Conservation (phyloP, 2,797 vertebrate genomes). For the Morus bassanus region DNA sequence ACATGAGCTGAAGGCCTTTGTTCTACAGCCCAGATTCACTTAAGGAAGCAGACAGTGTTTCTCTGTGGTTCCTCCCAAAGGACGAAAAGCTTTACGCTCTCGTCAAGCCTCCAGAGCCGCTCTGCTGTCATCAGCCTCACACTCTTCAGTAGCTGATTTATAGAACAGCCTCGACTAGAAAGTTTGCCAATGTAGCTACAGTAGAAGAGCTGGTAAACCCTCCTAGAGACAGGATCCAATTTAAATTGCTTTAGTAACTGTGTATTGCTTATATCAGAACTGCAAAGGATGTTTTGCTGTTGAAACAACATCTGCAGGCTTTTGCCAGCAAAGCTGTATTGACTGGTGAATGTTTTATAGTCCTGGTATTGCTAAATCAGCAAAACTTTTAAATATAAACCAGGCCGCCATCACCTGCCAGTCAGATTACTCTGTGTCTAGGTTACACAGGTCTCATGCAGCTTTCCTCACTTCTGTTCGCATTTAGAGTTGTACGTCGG, state of each 20-base stretch:
- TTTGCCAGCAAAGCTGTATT: neutral
- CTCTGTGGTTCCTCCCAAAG: neutral
- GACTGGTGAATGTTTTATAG: neutral
- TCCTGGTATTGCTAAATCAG: neutral
- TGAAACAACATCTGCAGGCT: neutral
- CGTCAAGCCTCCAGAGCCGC: neutral
- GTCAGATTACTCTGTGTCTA: neutral
- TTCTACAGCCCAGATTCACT: conserved; percentile 9
- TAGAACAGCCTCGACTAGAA: neutral
- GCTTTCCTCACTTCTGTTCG: neutral
- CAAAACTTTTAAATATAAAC: neutral
- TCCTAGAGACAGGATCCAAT: neutral
- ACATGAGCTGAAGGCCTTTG: conserved; percentile 18
- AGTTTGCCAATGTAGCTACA: neutral
- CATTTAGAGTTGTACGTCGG: neutral
- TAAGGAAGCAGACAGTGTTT: conserved; percentile 15
- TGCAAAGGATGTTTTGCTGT: neutral
- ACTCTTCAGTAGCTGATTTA: neutral
- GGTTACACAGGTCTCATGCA: neutral
- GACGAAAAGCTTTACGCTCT: neutral
- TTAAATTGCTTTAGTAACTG: neutral
- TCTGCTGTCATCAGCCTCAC: neutral
- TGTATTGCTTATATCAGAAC: neutral
- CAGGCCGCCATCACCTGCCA: rapidly evolving
- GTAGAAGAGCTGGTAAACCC: neutral